phyloP scores from a whole-genome alignment of 2,888 invertebrate species.

The Clunio marinus region DNA sequence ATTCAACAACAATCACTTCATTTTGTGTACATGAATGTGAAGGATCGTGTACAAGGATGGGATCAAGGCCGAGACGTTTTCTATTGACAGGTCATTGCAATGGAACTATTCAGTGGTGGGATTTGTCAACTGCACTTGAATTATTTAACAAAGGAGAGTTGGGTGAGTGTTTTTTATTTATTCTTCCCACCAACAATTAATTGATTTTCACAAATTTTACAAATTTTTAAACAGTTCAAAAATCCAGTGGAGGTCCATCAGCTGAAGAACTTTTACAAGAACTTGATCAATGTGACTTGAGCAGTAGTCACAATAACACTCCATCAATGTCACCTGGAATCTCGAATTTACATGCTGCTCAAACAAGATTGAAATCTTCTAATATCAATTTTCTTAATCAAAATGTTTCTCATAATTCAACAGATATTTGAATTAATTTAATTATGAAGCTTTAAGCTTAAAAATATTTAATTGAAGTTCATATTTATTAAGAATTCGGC shows the following conservation, averaged over 20 bases:
- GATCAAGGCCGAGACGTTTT: slow-evolving; percentile 78
- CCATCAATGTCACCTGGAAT: slow-evolving; percentile 69
- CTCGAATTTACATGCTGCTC: slow-evolving; percentile 53
- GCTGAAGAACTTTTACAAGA: slow-evolving; percentile 86
- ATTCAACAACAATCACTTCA: slow-evolving; percentile 87
- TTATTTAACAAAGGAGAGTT: slow-evolving; percentile 77
- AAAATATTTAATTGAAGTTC: too few species aligned
- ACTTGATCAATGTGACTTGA: slow-evolving; percentile 90
- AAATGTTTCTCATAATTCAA: slow-evolving; percentile 33
- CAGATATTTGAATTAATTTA: slow-evolving; percentile 26
- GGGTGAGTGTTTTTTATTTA: slow-evolving; percentile 43
- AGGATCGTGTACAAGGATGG: slow-evolving; percentile 82
- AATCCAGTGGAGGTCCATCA: slow-evolving; percentile 80
- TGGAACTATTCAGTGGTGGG: slow-evolving; percentile 97
- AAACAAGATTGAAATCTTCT: slow-evolving; percentile 56
- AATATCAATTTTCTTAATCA: slow-evolving; percentile 63
- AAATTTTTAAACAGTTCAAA: slow-evolving; percentile 51
- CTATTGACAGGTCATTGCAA: slow-evolving; percentile 90
- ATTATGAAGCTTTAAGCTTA: too few species aligned
- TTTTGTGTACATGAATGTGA: slow-evolving; percentile 98
- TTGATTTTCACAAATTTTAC: neutral
- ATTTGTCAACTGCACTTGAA: slow-evolving; percentile 91
- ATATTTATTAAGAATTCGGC: too few species aligned
- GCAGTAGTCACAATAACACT: slow-evolving; percentile 70
- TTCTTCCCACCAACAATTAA: neutral